Percentiles rank a stretch among this genome's conserved stretches.
phyloP scores from a whole-genome alignment of 2,888 invertebrate species.

The Andrena praecox region DNA sequence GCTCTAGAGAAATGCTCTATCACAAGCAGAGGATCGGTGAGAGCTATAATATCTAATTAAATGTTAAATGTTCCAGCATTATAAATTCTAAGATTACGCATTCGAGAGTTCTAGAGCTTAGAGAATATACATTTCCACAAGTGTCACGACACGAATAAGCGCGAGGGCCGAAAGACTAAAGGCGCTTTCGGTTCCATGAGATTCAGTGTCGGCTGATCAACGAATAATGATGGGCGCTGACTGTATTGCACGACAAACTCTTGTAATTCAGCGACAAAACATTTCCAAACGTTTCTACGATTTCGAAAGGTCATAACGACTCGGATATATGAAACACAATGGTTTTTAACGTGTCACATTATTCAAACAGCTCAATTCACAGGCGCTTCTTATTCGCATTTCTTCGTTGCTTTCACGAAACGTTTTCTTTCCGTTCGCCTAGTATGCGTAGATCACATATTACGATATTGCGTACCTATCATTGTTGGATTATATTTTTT shows the following conservation, averaged over 20 bases:
- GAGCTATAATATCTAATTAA: conserved; percentile 4
- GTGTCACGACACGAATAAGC: background rate
- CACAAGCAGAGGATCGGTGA: background rate
- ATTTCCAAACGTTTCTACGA: conserved; percentile 42
- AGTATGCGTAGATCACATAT: conserved; percentile 55
- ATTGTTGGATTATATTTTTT: conserved; percentile 58
- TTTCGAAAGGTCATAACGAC: background rate
- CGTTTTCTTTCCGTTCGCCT: conserved; percentile 71
- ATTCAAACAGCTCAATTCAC: conserved; percentile 58
- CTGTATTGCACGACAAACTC: conserved; percentile 12
- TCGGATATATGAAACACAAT: conserved; percentile 61
- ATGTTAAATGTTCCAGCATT: conserved; percentile 28
- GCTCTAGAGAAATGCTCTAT: background rate
- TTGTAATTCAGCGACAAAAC: conserved; percentile 60
- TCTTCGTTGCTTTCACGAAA: conserved; percentile 63
- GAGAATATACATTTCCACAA: conserved; percentile 5
- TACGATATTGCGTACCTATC: conserved; percentile 66
- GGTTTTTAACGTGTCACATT: conserved; percentile 42
- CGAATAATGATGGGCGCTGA: conserved; percentile 41
- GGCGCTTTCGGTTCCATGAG: background rate
- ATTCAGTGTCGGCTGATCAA: conserved; percentile 21
- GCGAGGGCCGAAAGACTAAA: background rate
- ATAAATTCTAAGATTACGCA: conserved; percentile 15
- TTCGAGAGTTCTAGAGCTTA: conserved; percentile 13
- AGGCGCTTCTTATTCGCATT: conserved; percentile 70